phyloP scores from a whole-genome alignment of 1,140 invertebrate genomes.

The Papilio polytes region DNA sequence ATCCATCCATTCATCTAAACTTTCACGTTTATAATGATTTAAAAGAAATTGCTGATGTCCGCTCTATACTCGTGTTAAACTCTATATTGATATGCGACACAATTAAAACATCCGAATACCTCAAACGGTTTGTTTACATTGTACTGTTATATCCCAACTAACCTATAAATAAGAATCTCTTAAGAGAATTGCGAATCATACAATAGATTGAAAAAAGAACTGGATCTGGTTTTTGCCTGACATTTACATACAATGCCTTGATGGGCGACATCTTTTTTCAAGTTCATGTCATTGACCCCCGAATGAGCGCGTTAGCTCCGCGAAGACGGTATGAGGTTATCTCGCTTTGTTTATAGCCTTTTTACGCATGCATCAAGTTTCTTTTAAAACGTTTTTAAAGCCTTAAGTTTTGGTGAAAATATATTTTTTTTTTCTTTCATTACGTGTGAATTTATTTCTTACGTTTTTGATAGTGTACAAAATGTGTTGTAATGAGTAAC shows the following conservation, averaged over 20 bases:
- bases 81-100: too few species aligned
- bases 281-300: constrained; percentile 45
- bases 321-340: constrained; percentile 38
- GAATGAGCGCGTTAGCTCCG: constrained; percentile 42
- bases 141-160: not conserved
- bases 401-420: not conserved
- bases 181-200: constrained; percentile 12
- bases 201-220: constrained; percentile 27
- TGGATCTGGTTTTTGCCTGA: constrained; percentile 40
- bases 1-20: too few species aligned
- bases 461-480: not conserved
- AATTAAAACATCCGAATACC: not conserved
- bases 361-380: constrained; percentile 6
- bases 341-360: constrained; percentile 33
- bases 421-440: not conserved
- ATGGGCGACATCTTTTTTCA: constrained; percentile 40
- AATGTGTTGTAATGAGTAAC: too few species aligned
- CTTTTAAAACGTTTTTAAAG: constrained; percentile 38
- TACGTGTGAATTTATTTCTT: not conserved
- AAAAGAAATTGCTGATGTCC: too few species aligned
- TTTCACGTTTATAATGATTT: too few species aligned
- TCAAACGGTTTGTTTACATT: not conserved
- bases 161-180: not conserved
- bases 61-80: too few species aligned
- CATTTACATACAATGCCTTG: constrained; percentile 56